Base-by-base conservation (phyloP, 2,888 invertebrate genomes). In the Synanthedon formicaeformis region DNA sequence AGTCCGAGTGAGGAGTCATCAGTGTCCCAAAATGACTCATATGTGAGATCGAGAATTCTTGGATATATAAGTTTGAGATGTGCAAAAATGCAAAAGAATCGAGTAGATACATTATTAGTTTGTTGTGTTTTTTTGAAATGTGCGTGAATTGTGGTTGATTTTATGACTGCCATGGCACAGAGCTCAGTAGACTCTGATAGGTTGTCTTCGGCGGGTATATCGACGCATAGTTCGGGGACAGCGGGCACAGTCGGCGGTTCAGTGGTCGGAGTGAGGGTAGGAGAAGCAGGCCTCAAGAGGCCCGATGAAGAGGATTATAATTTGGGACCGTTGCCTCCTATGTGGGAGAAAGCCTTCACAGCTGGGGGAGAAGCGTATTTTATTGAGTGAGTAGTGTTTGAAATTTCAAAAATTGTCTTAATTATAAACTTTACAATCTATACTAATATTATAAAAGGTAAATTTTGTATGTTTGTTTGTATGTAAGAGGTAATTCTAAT, bases 341-440 rank as follows among this genome's bases (percentile, higher is more conserved):
- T 98, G 88, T 99, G 99, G 99, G 98, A 99, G 80, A 96, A 97
- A 75, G 97, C 98, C 3, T 97, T 94, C 73, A 98, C 98, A 11
- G 97, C 98, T 60, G 95, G 96, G 57, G 98, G 98, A 65, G 98
- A 98, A 88, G 93, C 95, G 56, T 99, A 99, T 86, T 99, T 97
- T 73, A 99, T 99, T 65, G 98, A 99, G 97, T 95, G 85, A 91
- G 93, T 91, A 62, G 0, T 0, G 1, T 5, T 34, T 34, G 8
- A 34, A 34, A 34, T 34, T 34, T 34, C 2, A 8, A 10, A 34
- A 34, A 8, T 8, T 23, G 23, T 10, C 34, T 10, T 10, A 34
- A 34, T 34, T 34, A 2, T 8, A 34, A 8, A 34, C 2, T 10
- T 34, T 34, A 16, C 16, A 16, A 34, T 5, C 4, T 23, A 23